Base-by-base conservation (phyloP, 2,113 vertebrate genomes). In the Calyptomena viridis region DNA sequence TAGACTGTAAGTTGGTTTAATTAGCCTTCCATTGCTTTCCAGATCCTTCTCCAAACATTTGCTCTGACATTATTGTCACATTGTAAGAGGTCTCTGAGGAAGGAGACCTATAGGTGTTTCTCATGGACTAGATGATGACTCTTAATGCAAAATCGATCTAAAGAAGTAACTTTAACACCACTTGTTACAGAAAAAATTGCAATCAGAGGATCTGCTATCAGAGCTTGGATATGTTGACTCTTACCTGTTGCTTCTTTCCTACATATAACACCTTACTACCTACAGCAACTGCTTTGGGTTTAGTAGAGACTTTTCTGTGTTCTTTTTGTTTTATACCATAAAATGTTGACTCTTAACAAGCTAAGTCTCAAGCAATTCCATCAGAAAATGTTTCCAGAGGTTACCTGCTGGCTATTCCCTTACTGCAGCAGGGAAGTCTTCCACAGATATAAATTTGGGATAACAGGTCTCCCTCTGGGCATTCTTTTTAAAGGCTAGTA, bases 21-120 rank as follows among this genome's bases (percentile, higher is more conserved):
- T 83, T 76, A 90, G 9, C 21, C 22, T 85, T 88, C 59, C 2
- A 3, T 63, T 87, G 31, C 27, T 87, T 79, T 81, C 52, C 40
- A 92, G 33, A 75, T 87, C 19, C 24, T 69, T 90, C 62, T 88
- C 14, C n/a, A 94, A 93, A 74, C 25, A 55, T 77, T 78, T 86
- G 3, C 11, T 74, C 42, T 77, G 47, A 64, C 55, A 42, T 37
- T 87, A 16, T 10, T 62, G 28, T 87, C 35, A 62, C 50, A 62
- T 59, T 55, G 9, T 49, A 82, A 69, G 40, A 71, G 8, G 14
- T 77, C 30, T 16, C 23, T 67, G 27, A 83, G 31, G 52, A 90
- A 89, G 24, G 24, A 90, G 55, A 94, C 27, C 37, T 83, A 31
- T 42, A 71, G 66, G 27, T 91, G n/a, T 66, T 87, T 33, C 28